A percentile compares a stretch with the other conserved stretches of the same genome.
Evolutionary conservation across 2,113 vertebrate species (phyloP).

Genomic region (Nycticryphes semicollaris): DNA sequence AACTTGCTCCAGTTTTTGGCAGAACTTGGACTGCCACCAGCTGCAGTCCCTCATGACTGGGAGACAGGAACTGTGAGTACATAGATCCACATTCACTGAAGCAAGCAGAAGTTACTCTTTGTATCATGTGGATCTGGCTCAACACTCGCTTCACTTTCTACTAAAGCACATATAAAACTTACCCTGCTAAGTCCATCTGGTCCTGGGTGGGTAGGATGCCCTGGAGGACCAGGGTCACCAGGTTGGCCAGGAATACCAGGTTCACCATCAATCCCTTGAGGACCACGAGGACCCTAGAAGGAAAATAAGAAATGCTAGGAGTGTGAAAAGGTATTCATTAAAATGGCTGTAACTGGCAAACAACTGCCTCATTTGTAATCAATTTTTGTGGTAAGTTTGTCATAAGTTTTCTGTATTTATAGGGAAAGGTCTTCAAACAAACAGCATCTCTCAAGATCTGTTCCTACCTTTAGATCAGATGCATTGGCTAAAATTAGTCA

Average conservation of each 20-base stretch:
- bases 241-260: constrained; percentile 94
- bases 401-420: neutral
- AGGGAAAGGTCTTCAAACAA: neutral
- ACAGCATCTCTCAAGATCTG: neutral
- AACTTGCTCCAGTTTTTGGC: neutral
- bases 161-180: neutral
- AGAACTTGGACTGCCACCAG: neutral
- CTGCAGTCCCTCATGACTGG: neutral
- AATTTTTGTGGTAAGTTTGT: neutral
- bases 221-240: constrained; percentile 91
- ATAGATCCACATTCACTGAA: rapidly evolving
- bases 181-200: constrained; percentile 81
- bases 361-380: neutral
- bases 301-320: neutral
- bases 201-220: constrained; percentile 85
- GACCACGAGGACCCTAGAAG: constrained; percentile 86
- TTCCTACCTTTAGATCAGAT: neutral
- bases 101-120: neutral
- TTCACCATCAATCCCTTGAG: constrained; percentile 90
- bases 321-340: neutral
- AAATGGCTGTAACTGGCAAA: neutral
- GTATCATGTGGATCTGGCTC: neutral
- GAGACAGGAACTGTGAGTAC: neutral
- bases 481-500: neutral
- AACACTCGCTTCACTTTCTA: neutral